A percentile compares a stretch with the other conserved stretches of the same genome.
Evolutionary conservation across 2,113 vertebrate genomes (phyloP).

Genomic region (Saguinus imperator): DNA sequence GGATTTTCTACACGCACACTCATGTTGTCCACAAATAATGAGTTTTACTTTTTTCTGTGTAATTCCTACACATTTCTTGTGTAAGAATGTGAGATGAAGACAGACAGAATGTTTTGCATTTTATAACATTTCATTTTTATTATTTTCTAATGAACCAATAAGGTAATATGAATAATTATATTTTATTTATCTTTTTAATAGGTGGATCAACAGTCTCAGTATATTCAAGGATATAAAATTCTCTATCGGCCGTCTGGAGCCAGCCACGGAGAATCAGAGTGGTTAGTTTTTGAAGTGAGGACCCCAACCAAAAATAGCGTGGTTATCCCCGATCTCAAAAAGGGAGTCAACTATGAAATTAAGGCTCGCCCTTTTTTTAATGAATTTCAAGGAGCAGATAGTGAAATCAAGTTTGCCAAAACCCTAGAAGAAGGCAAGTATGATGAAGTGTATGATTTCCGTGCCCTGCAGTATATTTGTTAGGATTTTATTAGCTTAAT

Average conservation of each 20-base stretch:
- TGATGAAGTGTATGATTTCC: not conserved
- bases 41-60: too few relatives aligned
- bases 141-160: not conserved
- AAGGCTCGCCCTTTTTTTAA: conserved; percentile 98
- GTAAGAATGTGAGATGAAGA: not conserved
- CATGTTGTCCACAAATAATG: too few relatives aligned
- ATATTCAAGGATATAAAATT: conserved; percentile 97
- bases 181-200: conserved; percentile 73
- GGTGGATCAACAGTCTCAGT: conserved; percentile 98
- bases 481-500: not conserved
- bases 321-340: conserved; percentile 92
- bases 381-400: conserved; percentile 98
- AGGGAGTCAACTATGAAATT: conserved; percentile 96
- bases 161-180: not conserved
- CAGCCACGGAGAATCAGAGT: conserved; percentile 89
- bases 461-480: not conserved
- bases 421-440: conserved; percentile 97
- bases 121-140: not conserved
- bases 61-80: too few relatives aligned
- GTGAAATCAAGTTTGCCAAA: conserved; percentile 96
- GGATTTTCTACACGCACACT: too few relatives aligned
- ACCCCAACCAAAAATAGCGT: conserved; percentile 93
- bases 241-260: conserved; percentile 91
- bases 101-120: not conserved
- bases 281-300: conserved; percentile 96